Evolutionary conservation across 1,140 invertebrate genomes (phyloP).

Genomic region (Streblospio benedicti): DNA sequence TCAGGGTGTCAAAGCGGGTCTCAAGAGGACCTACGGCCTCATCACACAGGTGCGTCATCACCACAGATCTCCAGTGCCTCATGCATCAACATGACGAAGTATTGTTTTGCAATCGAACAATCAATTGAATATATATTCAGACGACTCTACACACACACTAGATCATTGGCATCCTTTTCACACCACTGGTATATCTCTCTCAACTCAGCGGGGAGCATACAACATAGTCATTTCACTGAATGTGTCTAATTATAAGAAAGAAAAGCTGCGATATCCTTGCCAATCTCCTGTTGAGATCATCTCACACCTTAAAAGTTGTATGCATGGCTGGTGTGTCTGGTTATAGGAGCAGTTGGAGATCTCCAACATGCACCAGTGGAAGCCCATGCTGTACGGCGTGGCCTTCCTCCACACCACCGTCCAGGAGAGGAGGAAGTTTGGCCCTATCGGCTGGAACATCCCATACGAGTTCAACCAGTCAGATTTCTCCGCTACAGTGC

Average conservation of each 20-base stretch:
- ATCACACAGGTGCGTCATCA: constrained; percentile 64
- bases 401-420: constrained; percentile 65
- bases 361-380: constrained; percentile 85
- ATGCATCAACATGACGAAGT: too few relatives aligned
- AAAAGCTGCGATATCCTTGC: too few relatives aligned
- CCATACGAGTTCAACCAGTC: constrained; percentile 97
- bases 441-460: constrained; percentile 91
- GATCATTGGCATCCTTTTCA: neutral
- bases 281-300: too few relatives aligned
- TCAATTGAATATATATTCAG: too few relatives aligned
- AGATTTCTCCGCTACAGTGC: constrained; percentile 87
- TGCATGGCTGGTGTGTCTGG: too few relatives aligned
- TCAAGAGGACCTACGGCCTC: constrained; percentile 75
- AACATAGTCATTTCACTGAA: too few relatives aligned
- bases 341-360: constrained; percentile 90
- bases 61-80: neutral
- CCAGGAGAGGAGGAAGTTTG: constrained; percentile 82
- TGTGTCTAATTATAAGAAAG: too few relatives aligned
- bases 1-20: constrained; percentile 74
- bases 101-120: too few relatives aligned
- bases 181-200: neutral
- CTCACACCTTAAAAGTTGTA: too few relatives aligned
- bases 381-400: constrained; percentile 83
- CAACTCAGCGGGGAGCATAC: too few relatives aligned
- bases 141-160: too few relatives aligned